Evolutionary conservation across 2,888 invertebrate genomes (phyloP).

Genomic region (Pseudococcus longispinus): DNA sequence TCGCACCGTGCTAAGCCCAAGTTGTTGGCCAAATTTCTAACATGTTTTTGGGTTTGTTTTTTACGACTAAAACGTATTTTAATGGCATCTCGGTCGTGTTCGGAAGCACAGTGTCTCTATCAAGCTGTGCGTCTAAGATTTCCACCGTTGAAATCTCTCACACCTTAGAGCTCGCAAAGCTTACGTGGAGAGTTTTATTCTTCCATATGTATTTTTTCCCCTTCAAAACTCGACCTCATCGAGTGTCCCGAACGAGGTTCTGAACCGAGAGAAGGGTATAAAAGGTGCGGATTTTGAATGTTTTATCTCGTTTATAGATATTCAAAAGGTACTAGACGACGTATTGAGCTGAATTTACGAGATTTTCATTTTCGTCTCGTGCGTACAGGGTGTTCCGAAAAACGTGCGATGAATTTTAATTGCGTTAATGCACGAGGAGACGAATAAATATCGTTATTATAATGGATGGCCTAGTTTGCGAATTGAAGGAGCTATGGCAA

Average conservation of each 20-base stretch:
- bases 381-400: too few species aligned
- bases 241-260: too few species aligned
- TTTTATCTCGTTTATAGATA: background rate
- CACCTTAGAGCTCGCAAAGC: background rate
- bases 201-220: background rate
- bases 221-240: too few species aligned
- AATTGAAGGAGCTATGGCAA: too few species aligned
- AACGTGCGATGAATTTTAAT: too few species aligned
- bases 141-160: background rate
- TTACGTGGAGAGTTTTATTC: background rate
- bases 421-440: too few species aligned
- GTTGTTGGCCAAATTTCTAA: conserved; percentile 22
- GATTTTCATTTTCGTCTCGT: background rate
- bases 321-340: background rate
- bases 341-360: background rate
- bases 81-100: background rate
- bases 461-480: too few species aligned
- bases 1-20: background rate
- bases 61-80: background rate
- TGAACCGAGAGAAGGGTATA: too few species aligned
- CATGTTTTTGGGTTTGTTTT: conserved; percentile 8
- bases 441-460: too few species aligned
- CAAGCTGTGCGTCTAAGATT: background rate
- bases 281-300: too few species aligned
- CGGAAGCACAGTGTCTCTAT: background rate